Percentiles rank a stretch among this genome's conserved stretches.
Evolutionary conservation across 2,888 invertebrate genomes (phyloP).

Genomic region (Tachina lurida): DNA sequence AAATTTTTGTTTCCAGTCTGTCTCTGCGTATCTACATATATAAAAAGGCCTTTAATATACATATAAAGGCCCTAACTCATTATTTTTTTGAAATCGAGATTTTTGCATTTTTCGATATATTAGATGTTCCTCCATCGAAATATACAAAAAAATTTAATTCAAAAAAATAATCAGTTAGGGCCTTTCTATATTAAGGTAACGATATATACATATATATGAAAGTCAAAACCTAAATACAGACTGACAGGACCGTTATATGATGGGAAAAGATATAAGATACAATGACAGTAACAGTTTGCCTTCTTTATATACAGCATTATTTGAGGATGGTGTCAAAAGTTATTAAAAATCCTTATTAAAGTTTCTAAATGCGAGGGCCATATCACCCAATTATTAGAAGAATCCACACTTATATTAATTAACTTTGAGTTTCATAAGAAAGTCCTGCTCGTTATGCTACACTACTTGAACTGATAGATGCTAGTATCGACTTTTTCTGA

Average conservation of each 20-base stretch:
- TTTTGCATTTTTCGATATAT: too few species aligned
- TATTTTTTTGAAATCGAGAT: too few species aligned
- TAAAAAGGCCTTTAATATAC: too few species aligned
- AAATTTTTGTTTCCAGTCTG: not conserved
- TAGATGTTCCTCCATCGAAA: too few species aligned
- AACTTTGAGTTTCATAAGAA: not conserved
- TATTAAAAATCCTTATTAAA: not conserved
- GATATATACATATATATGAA: not conserved
- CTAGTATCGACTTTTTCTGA: too few species aligned
- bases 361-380: not conserved
- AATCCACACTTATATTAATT: not conserved
- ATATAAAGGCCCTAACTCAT: too few species aligned
- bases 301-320: too few species aligned
- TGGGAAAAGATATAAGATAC: not conserved
- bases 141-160: too few species aligned
- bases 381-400: not conserved
- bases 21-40: not conserved
- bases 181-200: too few species aligned
- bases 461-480: too few species aligned
- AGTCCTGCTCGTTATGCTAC: too few species aligned
- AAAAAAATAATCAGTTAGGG: too few species aligned
- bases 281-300: not conserved
- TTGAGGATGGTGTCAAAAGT: slow-evolving; percentile 1
- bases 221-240: not conserved
- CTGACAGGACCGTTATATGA: not conserved